Evolutionary conservation across 1,140 invertebrate genomes (phyloP).

Genomic region (Drosophila subobscura): DNA sequence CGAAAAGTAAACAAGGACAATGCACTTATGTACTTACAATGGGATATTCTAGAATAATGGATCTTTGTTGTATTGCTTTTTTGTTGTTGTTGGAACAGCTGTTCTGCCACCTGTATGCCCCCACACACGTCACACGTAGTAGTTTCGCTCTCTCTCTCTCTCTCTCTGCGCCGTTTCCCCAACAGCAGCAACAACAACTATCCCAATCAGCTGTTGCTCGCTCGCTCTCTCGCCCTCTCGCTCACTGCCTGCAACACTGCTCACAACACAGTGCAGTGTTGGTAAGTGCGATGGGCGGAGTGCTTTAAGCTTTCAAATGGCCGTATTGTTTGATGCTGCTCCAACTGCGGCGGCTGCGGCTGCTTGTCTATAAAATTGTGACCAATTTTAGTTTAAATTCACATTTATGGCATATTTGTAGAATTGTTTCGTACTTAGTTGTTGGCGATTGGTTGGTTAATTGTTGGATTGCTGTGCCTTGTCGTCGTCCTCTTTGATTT

Average conservation of each 20-base stretch:
- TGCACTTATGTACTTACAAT: slow-evolving; percentile 58
- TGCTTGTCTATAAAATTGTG: slow-evolving; percentile 62
- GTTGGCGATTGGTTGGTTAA: slow-evolving; percentile 28
- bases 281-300: slow-evolving; percentile 30
- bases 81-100: slow-evolving; percentile 71
- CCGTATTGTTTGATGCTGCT: slow-evolving; percentile 28
- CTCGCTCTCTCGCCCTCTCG: slow-evolving; percentile 18
- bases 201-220: slow-evolving; percentile 64
- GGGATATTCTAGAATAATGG: slow-evolving; percentile 42
- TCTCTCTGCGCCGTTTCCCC: slow-evolving; percentile 29
- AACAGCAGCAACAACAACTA: slow-evolving; percentile 40
- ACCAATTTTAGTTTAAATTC: slow-evolving; percentile 51
- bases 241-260: slow-evolving; percentile 10
- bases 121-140: slow-evolving; percentile 65
- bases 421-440: slow-evolving; percentile 56
- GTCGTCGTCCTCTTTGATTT: slow-evolving; percentile 33
- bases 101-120: slow-evolving; percentile 68
- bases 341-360: slow-evolving; percentile 9
- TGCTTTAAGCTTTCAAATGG: slow-evolving; percentile 43
- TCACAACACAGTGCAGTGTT: slow-evolving; percentile 56
- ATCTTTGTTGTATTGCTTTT: slow-evolving; percentile 41
- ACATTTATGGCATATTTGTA: slow-evolving; percentile 31
- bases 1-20: slow-evolving; percentile 28
- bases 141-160: slow-evolving; percentile 41
- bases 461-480: slow-evolving; percentile 48